Evolutionary conservation across 1,140 invertebrate species (phyloP), one percentile per base, ranked within the genome.

Genomic region (Drosophila sucinea): DNA sequence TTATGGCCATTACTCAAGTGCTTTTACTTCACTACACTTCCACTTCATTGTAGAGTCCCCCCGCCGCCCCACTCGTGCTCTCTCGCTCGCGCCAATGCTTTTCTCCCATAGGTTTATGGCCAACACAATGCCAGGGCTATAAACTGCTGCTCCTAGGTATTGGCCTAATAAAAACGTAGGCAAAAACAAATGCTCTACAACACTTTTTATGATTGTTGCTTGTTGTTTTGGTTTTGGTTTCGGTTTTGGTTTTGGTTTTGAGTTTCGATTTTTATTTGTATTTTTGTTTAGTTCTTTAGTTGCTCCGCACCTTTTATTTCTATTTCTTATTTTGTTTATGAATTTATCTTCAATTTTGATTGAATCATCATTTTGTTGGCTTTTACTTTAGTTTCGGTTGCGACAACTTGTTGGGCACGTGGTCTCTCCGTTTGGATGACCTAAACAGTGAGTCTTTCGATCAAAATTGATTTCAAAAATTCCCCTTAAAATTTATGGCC

Each of bases 1-100:
- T 89, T 89, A 89, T 89, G 84, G 80, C 80, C 84, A 84, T 89
- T 89, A 89, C 77, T 89, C 84, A 89, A 89, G 84, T 89, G 84
- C 77, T 86, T 72, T 70, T 60, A 54, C 63, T 41, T 60, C 58
- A 60, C 76, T 70, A 73, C 58, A 70, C 35, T 70, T 41, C 55
- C 71, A 65, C 41, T 44, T 51, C 57, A 70, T 60, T 58, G 47
- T 67, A 72, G 35, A 61, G 35, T 51, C 44, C 27, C 10, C 44
- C 23, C 27, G 23, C 17, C 17, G 4, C n/a, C 60, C 44, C 38
- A 35, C 58, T 8, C 33, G 55, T 62, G 56, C 55, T 44, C 62
- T n/a, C 44, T 10, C 61, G 11, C 40, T 38, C 17, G 47, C 33
- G 32, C 60, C 32, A 47, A 23, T 47, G 27, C 23, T 44, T 41